Percentiles rank a stretch among this genome's conserved stretches.
These are phyloP conservation scores for Ptyas mucosa DNA, from an alignment of 2,113 vertebrate species.

Conservation along the genomic window DNA sequence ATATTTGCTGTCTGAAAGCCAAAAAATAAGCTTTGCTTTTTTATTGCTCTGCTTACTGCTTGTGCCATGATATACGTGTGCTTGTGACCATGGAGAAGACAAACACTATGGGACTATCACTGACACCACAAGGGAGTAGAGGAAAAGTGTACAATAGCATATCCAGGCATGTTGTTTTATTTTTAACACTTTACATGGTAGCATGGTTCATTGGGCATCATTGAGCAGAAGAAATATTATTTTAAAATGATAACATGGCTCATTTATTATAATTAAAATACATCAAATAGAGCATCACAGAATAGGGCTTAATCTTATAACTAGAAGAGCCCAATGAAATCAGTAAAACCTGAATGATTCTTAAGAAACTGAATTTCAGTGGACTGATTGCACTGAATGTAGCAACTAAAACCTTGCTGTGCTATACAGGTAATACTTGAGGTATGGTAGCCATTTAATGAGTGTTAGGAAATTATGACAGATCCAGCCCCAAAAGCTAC, in stretches of 20 bases:
- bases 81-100: background rate
- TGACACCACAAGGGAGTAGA: background rate
- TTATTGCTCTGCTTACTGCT: background rate
- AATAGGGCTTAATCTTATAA: background rate
- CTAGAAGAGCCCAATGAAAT: background rate
- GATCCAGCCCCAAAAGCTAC: background rate
- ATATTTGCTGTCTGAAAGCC: background rate
- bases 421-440: background rate
- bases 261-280: background rate
- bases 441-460: background rate
- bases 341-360: background rate
- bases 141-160: background rate
- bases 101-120: background rate
- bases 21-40: background rate
- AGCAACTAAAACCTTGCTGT: background rate
- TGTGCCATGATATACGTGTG: background rate
- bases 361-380: background rate
- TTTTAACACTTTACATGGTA: background rate
- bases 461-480: background rate
- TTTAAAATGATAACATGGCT: background rate
- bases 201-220: background rate
- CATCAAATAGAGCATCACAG: background rate
- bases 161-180: background rate
- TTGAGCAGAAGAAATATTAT: background rate
- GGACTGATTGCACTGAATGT: background rate